phyloP scores from a whole-genome alignment of 37 sponge, comb jelly and placozoan genomes.

The Bolinopsis microptera region DNA sequence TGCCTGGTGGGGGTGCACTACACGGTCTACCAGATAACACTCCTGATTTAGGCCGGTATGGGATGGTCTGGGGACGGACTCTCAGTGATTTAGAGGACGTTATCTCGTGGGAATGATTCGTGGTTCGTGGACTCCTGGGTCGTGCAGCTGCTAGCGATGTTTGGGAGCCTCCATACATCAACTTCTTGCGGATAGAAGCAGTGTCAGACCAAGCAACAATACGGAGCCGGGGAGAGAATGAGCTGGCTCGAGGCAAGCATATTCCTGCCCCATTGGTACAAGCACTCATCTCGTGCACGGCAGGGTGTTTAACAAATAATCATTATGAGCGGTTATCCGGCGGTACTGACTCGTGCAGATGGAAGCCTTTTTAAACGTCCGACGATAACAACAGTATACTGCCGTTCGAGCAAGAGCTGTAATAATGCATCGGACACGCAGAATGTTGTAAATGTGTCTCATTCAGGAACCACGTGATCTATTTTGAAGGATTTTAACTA shows the following conservation, averaged over 20 bases:
- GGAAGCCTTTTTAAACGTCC: neutral
- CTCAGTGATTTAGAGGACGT: constrained; percentile 1
- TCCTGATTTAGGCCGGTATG: neutral
- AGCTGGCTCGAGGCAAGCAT: neutral
- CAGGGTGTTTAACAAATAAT: neutral
- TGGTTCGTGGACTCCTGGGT: neutral
- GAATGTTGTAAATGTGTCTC: neutral
- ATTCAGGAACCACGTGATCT: neutral
- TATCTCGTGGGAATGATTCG: constrained; percentile 7
- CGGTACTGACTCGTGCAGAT: neutral
- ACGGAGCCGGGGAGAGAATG: neutral
- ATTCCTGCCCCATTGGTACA: neutral
- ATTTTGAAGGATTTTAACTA: neutral
- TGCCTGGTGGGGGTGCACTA: neutral
- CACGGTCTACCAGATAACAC: neutral
- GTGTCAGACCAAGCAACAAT: constrained; percentile 35
- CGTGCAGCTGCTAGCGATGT: neutral
- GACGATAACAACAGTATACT: neutral
- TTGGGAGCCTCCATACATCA: constrained; percentile 32
- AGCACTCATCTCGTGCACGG: neutral
- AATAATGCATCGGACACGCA: neutral
- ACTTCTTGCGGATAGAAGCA: neutral
- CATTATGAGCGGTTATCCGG: neutral
- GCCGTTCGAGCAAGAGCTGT: neutral
- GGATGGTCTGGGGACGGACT: constrained; percentile 34